Conservation (phyloP, 1,140 invertebrate species). For the Pseudomyrmex dendroicus region DNA sequence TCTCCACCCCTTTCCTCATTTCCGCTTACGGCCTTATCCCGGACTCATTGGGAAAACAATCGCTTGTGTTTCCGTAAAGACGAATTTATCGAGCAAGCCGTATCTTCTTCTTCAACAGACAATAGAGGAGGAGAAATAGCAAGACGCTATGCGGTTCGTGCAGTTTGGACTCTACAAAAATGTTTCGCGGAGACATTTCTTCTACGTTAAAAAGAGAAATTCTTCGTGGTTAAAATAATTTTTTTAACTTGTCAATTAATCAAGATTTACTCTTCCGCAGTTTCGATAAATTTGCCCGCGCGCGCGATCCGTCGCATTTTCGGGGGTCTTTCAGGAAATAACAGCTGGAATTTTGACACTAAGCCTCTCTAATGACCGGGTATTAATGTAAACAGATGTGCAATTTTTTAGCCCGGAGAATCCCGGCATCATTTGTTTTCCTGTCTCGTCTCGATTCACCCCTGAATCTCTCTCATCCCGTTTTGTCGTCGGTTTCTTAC, state of each 20-base stretch:
- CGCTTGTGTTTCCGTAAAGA: constrained; percentile 73
- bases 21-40: constrained; percentile 81
- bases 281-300: constrained; percentile 10
- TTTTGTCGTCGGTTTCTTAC: constrained; percentile 60
- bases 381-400: constrained; percentile 74
- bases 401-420: constrained; percentile 62
- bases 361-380: constrained; percentile 65
- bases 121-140: not conserved
- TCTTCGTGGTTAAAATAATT: constrained; percentile 33
- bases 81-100: constrained; percentile 81
- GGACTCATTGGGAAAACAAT: constrained; percentile 81
- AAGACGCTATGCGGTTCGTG: not conserved
- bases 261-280: constrained; percentile 49
- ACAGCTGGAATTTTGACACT: constrained; percentile 43
- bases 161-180: not conserved
- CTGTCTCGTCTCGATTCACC: constrained; percentile 54
- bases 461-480: constrained; percentile 42
- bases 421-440: constrained; percentile 66
- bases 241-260: constrained; percentile 37
- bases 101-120: constrained; percentile 51
- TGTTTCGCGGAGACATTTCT: too few species aligned
- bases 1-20: constrained; percentile 77
- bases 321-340: not conserved
- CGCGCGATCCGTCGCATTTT: constrained; percentile 47
- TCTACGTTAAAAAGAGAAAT: not conserved